A percentile compares a stretch with the other conserved stretches of the same genome.
These are phyloP conservation scores for Malthinus seriepunctatus DNA, from an alignment of 2,888 invertebrate species.

Conservation along the genomic window DNA sequence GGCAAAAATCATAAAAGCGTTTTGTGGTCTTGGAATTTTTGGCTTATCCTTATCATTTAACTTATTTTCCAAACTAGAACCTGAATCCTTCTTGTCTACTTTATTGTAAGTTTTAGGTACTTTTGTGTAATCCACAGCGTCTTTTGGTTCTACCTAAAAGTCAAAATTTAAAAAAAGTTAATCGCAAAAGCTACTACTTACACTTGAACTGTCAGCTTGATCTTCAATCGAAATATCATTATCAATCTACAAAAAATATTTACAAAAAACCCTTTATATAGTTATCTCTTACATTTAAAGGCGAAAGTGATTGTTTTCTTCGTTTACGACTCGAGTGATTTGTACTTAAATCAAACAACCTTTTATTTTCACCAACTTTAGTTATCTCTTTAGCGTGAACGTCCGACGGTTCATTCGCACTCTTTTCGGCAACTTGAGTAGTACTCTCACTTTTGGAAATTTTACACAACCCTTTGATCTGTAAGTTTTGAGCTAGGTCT, in stretches of 20 bases:
- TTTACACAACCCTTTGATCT: conserved; percentile 56
- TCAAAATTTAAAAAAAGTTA: not conserved
- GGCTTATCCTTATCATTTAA: conserved; percentile 8
- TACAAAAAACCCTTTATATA: too few species aligned
- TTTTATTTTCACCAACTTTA: not conserved
- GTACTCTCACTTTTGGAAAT: too few species aligned
- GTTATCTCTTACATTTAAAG: not conserved
- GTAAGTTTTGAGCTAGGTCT: conserved; percentile 53
- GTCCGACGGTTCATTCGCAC: not conserved
- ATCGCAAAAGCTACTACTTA: not conserved
- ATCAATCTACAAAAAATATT: not conserved
- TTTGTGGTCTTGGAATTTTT: conserved; percentile 55
- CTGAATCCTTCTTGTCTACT: too few species aligned
- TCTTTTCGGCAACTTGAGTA: not conserved
- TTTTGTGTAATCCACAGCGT: too few species aligned
- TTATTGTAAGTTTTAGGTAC: too few species aligned
- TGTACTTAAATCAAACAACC: not conserved
- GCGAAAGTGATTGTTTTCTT: conserved; percentile 19
- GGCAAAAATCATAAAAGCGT: conserved; percentile 60
- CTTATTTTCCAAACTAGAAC: conserved; percentile 7
- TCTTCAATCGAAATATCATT: too few species aligned
- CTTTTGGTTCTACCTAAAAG: not conserved
- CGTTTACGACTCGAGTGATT: conserved; percentile 22
- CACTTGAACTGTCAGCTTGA: too few species aligned
- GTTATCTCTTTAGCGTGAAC: not conserved